Percentiles rank a stretch among this genome's conserved stretches.
Evolutionary conservation across 1,140 invertebrate species (phyloP).

Genomic region (Araneus ventricosus): DNA sequence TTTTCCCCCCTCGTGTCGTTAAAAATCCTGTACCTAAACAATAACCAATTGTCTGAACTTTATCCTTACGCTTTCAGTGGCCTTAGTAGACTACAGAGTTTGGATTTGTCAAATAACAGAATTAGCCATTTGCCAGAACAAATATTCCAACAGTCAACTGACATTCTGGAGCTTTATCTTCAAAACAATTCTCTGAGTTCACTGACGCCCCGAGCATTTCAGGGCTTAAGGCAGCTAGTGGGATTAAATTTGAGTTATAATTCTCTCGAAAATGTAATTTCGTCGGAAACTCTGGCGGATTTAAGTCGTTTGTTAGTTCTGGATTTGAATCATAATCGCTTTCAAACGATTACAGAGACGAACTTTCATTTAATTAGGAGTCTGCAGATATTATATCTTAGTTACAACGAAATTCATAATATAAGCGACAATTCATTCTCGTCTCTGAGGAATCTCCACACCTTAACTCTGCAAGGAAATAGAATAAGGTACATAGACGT

Average conservation of each 20-base stretch:
- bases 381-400: slow-evolving; percentile 77
- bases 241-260: slow-evolving; percentile 75
- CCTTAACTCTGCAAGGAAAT: slow-evolving; percentile 89
- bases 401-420: slow-evolving; percentile 77
- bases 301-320: slow-evolving; percentile 88
- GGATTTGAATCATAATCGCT: slow-evolving; percentile 91
- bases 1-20: slow-evolving; percentile 76
- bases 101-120: slow-evolving; percentile 92
- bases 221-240: slow-evolving; percentile 73
- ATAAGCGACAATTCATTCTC: slow-evolving; percentile 83
- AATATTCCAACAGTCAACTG: slow-evolving; percentile 86
- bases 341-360: slow-evolving; percentile 88
- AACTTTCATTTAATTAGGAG: slow-evolving; percentile 84
- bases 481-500: slow-evolving; percentile 88
- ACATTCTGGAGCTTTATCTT: slow-evolving; percentile 89
- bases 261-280: slow-evolving; percentile 67
- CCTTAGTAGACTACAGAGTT: slow-evolving; percentile 86
- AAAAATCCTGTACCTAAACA: slow-evolving; percentile 87
- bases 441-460: slow-evolving; percentile 91
- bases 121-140: slow-evolving; percentile 88
- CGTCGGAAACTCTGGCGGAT: slow-evolving; percentile 71
- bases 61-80: slow-evolving; percentile 89
- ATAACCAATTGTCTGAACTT: slow-evolving; percentile 90
- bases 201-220: slow-evolving; percentile 65
- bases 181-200: slow-evolving; percentile 90